phyloP scores from a whole-genome alignment of 2,888 invertebrate species.

The Pseudococcus longispinus region DNA sequence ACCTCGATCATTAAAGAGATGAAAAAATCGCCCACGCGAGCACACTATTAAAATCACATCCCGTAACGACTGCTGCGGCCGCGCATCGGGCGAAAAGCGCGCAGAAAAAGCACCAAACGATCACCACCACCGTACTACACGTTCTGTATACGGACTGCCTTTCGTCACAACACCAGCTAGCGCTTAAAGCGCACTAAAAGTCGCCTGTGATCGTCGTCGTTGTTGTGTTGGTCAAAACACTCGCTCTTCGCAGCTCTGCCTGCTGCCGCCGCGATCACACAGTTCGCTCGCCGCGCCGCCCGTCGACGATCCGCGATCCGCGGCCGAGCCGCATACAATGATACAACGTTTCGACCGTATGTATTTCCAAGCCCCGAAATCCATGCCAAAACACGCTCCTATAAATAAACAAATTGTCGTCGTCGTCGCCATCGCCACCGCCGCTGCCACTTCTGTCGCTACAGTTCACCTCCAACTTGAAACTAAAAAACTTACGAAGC shows the following conservation, averaged over 20 bases:
- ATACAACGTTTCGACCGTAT: constrained; percentile 32
- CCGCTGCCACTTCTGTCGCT: not conserved
- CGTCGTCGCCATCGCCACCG: not conserved
- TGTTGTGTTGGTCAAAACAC: constrained; percentile 2
- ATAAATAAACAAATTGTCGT: constrained; percentile 54
- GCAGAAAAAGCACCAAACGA: not conserved
- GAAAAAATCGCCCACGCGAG: constrained; percentile 10
- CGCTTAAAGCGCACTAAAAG: not conserved
- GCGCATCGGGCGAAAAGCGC: not conserved
- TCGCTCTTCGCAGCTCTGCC: no score
- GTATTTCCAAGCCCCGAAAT: constrained; percentile 33
- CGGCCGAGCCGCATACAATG: constrained; percentile 41
- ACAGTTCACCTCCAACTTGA: constrained; percentile 52
- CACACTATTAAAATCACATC: not conserved
- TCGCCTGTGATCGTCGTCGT: not conserved
- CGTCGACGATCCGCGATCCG: not conserved
- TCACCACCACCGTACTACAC: not conserved
- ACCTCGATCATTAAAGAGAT: not conserved
- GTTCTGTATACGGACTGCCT: not conserved
- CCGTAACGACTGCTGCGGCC: not conserved
- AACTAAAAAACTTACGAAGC: not conserved
- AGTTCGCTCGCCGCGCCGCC: not conserved
- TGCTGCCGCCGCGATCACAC: not conserved
- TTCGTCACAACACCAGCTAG: not conserved
- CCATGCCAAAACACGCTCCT: constrained; percentile 56